Evolutionary conservation across 2,797 vertebrate genomes (phyloP).

Genomic region (Psittacula echo): DNA sequence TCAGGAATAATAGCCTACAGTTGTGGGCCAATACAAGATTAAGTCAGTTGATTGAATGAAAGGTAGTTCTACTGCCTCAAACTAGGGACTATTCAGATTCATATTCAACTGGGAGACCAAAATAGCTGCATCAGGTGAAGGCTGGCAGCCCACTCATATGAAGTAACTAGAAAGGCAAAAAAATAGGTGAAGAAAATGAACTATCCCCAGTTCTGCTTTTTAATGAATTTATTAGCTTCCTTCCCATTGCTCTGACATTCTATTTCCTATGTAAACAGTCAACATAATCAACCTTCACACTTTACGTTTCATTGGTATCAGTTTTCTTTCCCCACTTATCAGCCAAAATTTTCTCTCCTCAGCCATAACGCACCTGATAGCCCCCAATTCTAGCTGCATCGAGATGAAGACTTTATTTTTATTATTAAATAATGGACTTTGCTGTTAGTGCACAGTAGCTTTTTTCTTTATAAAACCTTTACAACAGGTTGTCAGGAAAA

Average conservation of each 20-base stretch:
- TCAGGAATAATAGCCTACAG: background rate
- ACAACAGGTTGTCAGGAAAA: background rate
- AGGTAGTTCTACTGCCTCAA: background rate
- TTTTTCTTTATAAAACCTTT: background rate
- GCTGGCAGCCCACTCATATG: background rate
- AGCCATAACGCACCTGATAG: background rate
- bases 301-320: background rate
- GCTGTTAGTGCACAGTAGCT: background rate
- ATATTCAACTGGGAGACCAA: background rate
- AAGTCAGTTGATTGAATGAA: background rate
- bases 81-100: background rate
- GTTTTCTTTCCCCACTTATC: background rate
- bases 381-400: background rate
- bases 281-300: background rate
- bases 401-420: background rate
- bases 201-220: conserved; percentile 4
- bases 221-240: background rate
- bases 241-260: background rate
- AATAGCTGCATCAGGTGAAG: conserved; percentile 5
- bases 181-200: conserved; percentile 29
- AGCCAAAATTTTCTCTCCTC: background rate
- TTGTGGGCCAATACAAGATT: background rate
- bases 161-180: conserved; percentile 15
- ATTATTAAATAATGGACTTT: background rate
- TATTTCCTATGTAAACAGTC: background rate